Evolutionary conservation across 2,888 invertebrate species (phyloP).

Genomic region (Mamestra brassicae): DNA sequence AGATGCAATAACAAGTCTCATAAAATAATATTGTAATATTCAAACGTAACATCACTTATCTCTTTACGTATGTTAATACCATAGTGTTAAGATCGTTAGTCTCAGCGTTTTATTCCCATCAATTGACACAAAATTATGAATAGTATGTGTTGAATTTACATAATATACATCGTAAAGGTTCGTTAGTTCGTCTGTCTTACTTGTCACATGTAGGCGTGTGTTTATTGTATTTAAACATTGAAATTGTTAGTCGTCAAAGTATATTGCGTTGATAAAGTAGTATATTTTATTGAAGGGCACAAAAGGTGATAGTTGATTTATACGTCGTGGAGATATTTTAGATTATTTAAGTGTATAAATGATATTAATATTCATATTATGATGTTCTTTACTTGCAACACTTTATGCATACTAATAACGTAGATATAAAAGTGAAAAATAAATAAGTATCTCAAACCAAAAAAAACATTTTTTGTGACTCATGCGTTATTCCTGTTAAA

Average conservation of each 20-base stretch:
- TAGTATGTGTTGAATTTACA: slow-evolving; percentile 47
- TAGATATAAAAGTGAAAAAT: neutral
- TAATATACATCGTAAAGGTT: slow-evolving; percentile 68
- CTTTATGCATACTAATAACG: neutral
- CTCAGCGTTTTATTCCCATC: slow-evolving; percentile 66
- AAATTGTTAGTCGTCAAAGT: slow-evolving; percentile 40
- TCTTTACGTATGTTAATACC: slow-evolving; percentile 55
- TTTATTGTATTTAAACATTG: slow-evolving; percentile 53
- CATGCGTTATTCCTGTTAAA: too few species aligned
- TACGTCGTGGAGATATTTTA: slow-evolving; percentile 27
- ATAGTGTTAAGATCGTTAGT: slow-evolving; percentile 65
- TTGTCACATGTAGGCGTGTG: slow-evolving; percentile 49
- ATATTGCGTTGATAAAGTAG: slow-evolving; percentile 47
- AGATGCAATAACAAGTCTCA: neutral
- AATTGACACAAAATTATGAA: slow-evolving; percentile 66
- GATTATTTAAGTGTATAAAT: slow-evolving; percentile 10
- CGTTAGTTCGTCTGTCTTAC: slow-evolving; percentile 66
- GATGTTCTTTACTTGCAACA: slow-evolving; percentile 10
- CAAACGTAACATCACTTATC: slow-evolving; percentile 38
- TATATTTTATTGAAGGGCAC: slow-evolving; percentile 43
- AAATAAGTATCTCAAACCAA: too few species aligned
- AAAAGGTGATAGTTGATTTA: slow-evolving; percentile 51
- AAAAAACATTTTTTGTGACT: too few species aligned
- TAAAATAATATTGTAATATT: slow-evolving; percentile 16
- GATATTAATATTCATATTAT: slow-evolving; percentile 9